Percentiles rank a stretch among this genome's conserved stretches.
Conservation (phyloP, 2,113 vertebrate species). For the Tinamus guttatus region DNA sequence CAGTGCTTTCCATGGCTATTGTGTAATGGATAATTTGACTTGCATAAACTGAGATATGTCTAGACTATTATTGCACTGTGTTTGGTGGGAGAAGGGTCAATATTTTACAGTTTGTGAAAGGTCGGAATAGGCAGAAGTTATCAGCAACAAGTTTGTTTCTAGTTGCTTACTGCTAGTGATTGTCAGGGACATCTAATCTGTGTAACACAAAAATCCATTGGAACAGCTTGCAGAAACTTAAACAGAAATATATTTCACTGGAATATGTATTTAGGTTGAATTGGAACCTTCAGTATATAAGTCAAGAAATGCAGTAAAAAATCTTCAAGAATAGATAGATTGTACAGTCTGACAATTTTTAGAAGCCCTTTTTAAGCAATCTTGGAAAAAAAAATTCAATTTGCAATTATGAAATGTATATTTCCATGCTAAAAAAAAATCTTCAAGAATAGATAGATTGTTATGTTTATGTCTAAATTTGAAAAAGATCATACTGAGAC, state of each 20-base stretch:
- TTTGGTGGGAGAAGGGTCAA: conserved; percentile 39
- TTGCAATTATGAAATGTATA: neutral
- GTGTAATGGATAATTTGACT: conserved; percentile 20
- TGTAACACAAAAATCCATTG: neutral
- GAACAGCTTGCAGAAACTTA: neutral
- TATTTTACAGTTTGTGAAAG: neutral
- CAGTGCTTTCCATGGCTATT: neutral
- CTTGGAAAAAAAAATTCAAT: neutral
- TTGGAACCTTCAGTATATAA: neutral
- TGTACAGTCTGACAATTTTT: neutral
- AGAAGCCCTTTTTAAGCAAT: neutral
- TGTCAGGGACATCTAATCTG: neutral
- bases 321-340: too few species aligned
- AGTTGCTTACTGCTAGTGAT: neutral
- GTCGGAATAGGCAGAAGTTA: neutral
- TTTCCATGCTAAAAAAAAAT: neutral
- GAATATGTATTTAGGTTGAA: neutral
- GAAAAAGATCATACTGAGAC: neutral
- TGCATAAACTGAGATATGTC: conserved; percentile 40
- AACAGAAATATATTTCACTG: neutral
- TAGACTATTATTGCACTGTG: conserved; percentile 24
- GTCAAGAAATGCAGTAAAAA: neutral
- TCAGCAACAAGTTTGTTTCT: neutral
- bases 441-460: neutral
- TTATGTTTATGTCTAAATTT: neutral